Percentiles rank a stretch among this genome's conserved stretches.
Conservation (phyloP, 2,888 invertebrate genomes). For the Protodeltote pygarga region DNA sequence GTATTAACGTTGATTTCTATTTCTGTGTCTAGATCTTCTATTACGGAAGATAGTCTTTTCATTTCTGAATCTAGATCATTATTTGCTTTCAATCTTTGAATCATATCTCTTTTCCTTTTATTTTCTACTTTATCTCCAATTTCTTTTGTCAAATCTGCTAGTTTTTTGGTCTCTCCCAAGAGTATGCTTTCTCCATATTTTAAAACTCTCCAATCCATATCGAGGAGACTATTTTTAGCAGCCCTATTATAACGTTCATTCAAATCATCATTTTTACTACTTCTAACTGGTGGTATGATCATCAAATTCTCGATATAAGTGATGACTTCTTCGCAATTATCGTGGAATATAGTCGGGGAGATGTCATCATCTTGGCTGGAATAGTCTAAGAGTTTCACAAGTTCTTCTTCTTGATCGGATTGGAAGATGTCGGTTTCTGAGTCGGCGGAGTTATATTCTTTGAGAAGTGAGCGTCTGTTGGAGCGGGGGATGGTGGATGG, state of each 20-base stretch:
- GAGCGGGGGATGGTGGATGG: slow-evolving; percentile 67
- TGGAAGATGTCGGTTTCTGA: slow-evolving; percentile 92
- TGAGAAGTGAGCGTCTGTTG: too few species aligned
- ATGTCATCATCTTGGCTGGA: slow-evolving; percentile 88
- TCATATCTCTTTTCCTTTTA: slow-evolving; percentile 63
- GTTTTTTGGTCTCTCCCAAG: slow-evolving; percentile 76
- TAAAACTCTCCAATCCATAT: slow-evolving; percentile 83
- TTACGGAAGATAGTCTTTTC: slow-evolving; percentile 77
- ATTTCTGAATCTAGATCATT: slow-evolving; percentile 79
- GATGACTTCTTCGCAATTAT: slow-evolving; percentile 78
- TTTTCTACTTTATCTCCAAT: slow-evolving; percentile 64
- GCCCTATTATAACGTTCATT: slow-evolving; percentile 77
- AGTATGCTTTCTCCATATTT: slow-evolving; percentile 83
- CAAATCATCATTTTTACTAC: slow-evolving; percentile 64
- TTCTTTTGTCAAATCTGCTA: slow-evolving; percentile 73
- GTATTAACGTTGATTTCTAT: slow-evolving; percentile 59
- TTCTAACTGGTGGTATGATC: slow-evolving; percentile 57
- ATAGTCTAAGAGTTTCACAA: slow-evolving; percentile 91
- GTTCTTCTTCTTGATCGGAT: slow-evolving; percentile 93
- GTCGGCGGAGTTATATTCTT: slow-evolving; percentile 82
- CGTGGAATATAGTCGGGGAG: slow-evolving; percentile 79
- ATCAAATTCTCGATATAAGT: slow-evolving; percentile 75
- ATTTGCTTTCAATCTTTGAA: slow-evolving; percentile 66
- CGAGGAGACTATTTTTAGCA: slow-evolving; percentile 73
- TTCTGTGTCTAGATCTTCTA: slow-evolving; percentile 77